Conservation (phyloP, 2,113 vertebrate species). For the Oplegnathus fasciatus region DNA sequence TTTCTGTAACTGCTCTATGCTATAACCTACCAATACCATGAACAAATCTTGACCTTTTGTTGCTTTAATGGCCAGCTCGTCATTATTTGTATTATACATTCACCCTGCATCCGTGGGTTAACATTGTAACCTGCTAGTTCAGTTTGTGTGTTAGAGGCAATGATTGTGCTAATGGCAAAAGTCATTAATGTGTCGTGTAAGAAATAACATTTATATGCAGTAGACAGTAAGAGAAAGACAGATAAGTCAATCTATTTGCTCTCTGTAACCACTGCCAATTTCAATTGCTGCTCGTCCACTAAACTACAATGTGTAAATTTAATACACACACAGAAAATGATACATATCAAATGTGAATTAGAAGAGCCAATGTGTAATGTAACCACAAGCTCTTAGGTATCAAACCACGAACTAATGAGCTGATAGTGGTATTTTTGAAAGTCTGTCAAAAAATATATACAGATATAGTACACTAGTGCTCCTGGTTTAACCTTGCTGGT, state of each 20-base stretch:
- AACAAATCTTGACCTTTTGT: not conserved
- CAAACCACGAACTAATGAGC: slow-evolving; percentile 14
- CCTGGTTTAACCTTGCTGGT: not conserved
- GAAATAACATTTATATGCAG: not conserved
- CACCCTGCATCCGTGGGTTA: not conserved
- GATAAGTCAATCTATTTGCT: not conserved
- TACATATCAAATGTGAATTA: not conserved
- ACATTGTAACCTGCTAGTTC: not conserved
- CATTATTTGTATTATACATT: not conserved
- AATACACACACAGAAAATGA: not conserved
- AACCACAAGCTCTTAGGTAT: not conserved
- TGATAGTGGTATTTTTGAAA: not conserved
- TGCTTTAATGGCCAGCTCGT: not conserved
- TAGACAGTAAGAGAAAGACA: not conserved
- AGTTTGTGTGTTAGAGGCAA: not conserved
- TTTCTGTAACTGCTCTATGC: not conserved
- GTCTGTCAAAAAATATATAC: not conserved
- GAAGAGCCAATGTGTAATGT: not conserved
- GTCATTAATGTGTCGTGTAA: not conserved
- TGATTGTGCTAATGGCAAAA: not conserved
- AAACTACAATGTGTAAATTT: not conserved
- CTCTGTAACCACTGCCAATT: not conserved
- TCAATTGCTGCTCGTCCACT: not conserved
- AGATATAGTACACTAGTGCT: not conserved
- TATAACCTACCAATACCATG: not conserved